Conservation (phyloP, 2,888 invertebrate species). For the Ellobium chinense region DNA sequence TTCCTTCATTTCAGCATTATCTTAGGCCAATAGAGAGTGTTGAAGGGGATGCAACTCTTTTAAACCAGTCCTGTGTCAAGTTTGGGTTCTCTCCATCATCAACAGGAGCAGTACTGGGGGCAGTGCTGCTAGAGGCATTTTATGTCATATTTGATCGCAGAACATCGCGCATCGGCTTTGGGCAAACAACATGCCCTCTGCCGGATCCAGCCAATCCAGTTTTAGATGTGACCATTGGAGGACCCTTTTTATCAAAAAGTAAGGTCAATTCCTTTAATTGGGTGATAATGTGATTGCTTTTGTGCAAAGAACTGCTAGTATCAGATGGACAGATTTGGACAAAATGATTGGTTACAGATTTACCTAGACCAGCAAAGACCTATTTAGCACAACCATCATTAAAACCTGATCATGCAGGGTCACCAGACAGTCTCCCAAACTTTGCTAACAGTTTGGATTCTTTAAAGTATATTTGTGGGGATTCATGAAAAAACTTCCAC, state of each 20-base stretch:
- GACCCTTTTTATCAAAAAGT: constrained; percentile 53
- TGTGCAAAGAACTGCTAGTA: too few relatives aligned
- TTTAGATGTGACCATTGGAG: constrained; percentile 52
- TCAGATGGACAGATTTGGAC: too few relatives aligned
- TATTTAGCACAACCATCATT: too few relatives aligned
- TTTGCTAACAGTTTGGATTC: too few relatives aligned
- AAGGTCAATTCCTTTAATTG: too few relatives aligned
- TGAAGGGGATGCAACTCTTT: constrained; percentile 20
- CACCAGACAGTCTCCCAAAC: too few relatives aligned
- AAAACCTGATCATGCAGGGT: too few relatives aligned
- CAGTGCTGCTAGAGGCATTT: constrained; percentile 79
- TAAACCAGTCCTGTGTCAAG: constrained; percentile 69
- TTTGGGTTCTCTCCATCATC: constrained; percentile 75
- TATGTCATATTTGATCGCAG: constrained; percentile 79
- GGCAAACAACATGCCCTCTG: constrained; percentile 70
- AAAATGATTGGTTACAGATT: too few relatives aligned
- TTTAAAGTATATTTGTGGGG: too few relatives aligned
- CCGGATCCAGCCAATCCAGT: constrained; percentile 46
- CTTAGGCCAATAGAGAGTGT: constrained; percentile 68
- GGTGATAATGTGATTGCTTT: too few relatives aligned
- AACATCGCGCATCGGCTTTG: constrained; percentile 76
- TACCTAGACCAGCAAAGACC: too few relatives aligned
- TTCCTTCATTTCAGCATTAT: constrained; percentile 76
- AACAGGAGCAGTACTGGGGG: constrained; percentile 77
- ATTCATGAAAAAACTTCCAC: too few relatives aligned